phyloP scores from a whole-genome alignment of 2,797 vertebrate species.

The Anabacerthia variegaticeps region DNA sequence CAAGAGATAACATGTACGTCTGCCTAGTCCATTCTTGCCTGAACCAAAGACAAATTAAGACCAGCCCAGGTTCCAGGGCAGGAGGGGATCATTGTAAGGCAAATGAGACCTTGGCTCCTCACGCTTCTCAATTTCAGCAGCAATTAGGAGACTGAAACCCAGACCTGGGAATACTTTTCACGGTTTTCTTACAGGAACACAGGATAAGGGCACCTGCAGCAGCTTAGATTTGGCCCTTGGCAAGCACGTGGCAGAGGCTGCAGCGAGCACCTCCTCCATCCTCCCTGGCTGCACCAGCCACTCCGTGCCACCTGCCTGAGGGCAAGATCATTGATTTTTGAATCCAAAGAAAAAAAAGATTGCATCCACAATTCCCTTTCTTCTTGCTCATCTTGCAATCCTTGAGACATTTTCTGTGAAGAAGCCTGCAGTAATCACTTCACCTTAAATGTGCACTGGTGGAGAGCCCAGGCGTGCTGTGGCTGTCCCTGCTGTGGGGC shows the following conservation, averaged over 20 bases:
- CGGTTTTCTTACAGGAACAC: not conserved
- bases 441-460: not conserved
- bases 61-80: slow-evolving; percentile 75
- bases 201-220: not conserved
- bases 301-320: fast-evolving
- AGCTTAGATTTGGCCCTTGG: not conserved
- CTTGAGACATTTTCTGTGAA: not conserved
- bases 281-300: not conserved
- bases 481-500: not conserved
- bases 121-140: not conserved
- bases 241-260: not conserved
- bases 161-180: slow-evolving; percentile 24
- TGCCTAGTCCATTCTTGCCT: slow-evolving; percentile 73
- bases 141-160: slow-evolving; percentile 38
- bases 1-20: slow-evolving; percentile 74
- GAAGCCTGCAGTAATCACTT: not conserved
- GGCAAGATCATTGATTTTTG: not conserved
- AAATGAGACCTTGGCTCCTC: slow-evolving; percentile 47
- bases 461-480: fast-evolving
- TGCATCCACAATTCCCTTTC: not conserved
- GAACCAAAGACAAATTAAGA: slow-evolving; percentile 70
- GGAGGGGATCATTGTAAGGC: slow-evolving; percentile 65
- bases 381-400: not conserved
- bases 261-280: not conserved
- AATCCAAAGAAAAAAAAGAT: not conserved